Conservation (phyloP, 2,888 invertebrate species). For the Cordilura impudica region DNA sequence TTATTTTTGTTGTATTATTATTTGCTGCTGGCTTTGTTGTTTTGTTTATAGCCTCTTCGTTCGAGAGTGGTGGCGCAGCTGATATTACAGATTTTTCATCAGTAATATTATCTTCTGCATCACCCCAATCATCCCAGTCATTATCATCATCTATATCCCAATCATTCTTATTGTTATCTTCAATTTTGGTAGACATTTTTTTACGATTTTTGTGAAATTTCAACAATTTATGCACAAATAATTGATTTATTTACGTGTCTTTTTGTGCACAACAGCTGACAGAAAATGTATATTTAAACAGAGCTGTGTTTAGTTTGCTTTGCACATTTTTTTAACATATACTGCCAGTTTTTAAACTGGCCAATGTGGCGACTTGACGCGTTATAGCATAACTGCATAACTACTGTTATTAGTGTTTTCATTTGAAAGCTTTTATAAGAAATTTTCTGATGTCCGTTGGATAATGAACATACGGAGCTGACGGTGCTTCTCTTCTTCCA, state of each 20-base stretch:
- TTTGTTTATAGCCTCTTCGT: neutral
- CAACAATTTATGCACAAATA: neutral
- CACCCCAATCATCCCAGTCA: conserved; percentile 74
- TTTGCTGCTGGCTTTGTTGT: neutral
- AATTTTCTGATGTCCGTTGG: too few species aligned
- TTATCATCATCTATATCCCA: conserved; percentile 71
- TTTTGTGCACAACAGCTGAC: conserved; percentile 31
- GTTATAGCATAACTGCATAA: too few species aligned
- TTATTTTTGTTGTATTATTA: conserved; percentile 2
- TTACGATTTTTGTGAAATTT: neutral
- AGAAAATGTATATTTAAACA: neutral
- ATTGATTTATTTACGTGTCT: conserved; percentile 57
- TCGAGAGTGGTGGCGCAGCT: conserved; percentile 12
- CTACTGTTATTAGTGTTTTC: too few species aligned
- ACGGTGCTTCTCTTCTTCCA: too few species aligned
- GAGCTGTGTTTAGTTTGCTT: conserved; percentile 22
- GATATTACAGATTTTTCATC: conserved; percentile 17
- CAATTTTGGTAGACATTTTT: conserved; percentile 47
- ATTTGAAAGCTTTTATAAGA: too few species aligned
- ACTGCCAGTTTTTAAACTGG: too few species aligned
- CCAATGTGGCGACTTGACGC: too few species aligned
- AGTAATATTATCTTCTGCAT: conserved; percentile 67
- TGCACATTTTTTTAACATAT: neutral
- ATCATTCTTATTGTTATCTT: conserved; percentile 57
- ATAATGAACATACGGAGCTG: too few species aligned